Evolutionary conservation across 2,888 invertebrate genomes (phyloP).

Genomic region (Drosophila phalerata): DNA sequence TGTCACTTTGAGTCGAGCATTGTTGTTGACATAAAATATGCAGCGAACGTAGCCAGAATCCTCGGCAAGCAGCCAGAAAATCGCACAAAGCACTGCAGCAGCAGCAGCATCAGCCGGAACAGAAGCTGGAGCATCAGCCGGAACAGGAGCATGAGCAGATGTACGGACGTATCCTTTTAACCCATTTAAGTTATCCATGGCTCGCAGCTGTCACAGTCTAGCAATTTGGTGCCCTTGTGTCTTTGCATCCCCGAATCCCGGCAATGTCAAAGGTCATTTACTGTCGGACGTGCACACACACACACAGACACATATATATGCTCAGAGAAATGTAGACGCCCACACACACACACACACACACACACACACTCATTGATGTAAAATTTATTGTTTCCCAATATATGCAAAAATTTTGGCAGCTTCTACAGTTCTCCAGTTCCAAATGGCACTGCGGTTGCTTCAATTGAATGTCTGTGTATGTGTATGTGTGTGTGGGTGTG

Average conservation of each 20-base stretch:
- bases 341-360: slow-evolving; percentile 31
- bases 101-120: slow-evolving; percentile 16
- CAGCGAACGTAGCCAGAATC: slow-evolving; percentile 43
- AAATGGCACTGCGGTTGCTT: slow-evolving; percentile 66
- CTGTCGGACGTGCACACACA: slow-evolving; percentile 53
- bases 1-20: slow-evolving; percentile 53
- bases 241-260: slow-evolving; percentile 34
- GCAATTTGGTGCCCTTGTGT: slow-evolving; percentile 75
- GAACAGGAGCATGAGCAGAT: slow-evolving; percentile 19
- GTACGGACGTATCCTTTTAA: slow-evolving; percentile 71
- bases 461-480: slow-evolving; percentile 65
- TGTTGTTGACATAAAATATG: slow-evolving; percentile 67
- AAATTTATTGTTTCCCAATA: slow-evolving; percentile 81
- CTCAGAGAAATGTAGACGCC: slow-evolving; percentile 27
- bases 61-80: slow-evolving; percentile 55
- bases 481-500: slow-evolving; percentile 3
- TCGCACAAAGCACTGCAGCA: slow-evolving; percentile 61
- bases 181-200: slow-evolving; percentile 80
- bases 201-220: slow-evolving; percentile 81
- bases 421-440: slow-evolving; percentile 41
- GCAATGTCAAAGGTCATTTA: slow-evolving; percentile 70
- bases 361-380: slow-evolving; percentile 50
- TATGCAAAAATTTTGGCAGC: slow-evolving; percentile 71
- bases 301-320: slow-evolving; percentile 16
- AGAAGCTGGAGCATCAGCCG: slow-evolving; percentile 20